phyloP scores from a whole-genome alignment of 2,888 invertebrate genomes.

The Caenorhabditis sinica region DNA sequence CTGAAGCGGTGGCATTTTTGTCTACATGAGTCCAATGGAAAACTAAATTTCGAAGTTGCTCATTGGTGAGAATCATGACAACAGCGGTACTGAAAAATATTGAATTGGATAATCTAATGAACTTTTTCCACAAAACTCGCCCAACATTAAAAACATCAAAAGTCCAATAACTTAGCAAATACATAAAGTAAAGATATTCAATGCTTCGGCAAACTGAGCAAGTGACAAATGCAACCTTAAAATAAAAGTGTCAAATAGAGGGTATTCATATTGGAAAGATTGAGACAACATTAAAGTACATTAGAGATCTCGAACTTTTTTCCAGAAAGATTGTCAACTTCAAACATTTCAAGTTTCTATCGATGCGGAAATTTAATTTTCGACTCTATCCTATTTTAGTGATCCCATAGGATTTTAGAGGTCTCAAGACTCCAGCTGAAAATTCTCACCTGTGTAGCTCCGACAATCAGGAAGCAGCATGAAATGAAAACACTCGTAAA shows the following conservation, averaged over 20 bases:
- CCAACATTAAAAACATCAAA: constrained; percentile 30
- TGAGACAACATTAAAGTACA: no score
- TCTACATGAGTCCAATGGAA: neutral
- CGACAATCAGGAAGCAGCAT: constrained; percentile 23
- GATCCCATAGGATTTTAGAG: no score
- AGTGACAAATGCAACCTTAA: constrained; percentile 1
- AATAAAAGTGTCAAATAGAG: neutral
- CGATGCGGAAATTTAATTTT: no score
- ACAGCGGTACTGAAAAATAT: constrained; percentile 14
- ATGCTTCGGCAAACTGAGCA: neutral
- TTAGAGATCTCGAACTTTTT: no score
- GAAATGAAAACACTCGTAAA: constrained; percentile 41
- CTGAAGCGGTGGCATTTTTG: constrained; percentile 9
- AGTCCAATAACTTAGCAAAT: neutral
- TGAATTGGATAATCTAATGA: neutral
- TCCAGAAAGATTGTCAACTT: no score
- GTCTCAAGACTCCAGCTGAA: no score
- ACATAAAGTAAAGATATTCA: constrained; percentile 8
- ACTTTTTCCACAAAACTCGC: constrained; percentile 7
- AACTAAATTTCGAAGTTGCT: constrained; percentile 1
- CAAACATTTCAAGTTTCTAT: no score
- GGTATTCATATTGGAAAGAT: no score
- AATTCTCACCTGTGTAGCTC: constrained; percentile 15
- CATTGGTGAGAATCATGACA: constrained; percentile 18
- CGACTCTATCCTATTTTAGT: no score